Evolutionary conservation across 2,113 vertebrate species (phyloP).

Genomic region (Bos javanicus): DNA sequence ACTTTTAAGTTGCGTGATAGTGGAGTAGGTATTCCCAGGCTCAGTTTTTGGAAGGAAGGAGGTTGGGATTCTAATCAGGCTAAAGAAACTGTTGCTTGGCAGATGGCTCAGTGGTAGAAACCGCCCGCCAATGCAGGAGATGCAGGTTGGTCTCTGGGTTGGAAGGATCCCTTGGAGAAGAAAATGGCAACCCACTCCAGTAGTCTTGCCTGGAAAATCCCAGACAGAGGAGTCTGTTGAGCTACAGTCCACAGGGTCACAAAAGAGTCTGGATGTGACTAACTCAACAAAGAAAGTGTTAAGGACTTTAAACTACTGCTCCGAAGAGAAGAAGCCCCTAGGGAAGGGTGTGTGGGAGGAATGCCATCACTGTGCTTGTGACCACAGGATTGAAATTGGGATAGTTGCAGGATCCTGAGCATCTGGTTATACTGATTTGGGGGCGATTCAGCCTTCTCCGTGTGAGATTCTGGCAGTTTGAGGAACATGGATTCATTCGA

Average conservation of each 20-base stretch:
- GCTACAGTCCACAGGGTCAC: background rate
- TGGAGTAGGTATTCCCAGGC: background rate
- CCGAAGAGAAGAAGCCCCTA: background rate
- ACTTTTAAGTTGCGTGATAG: background rate
- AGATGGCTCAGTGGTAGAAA: background rate
- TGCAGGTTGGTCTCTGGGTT: background rate
- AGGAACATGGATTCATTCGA: background rate
- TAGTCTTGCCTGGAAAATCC: background rate
- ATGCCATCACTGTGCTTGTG: background rate
- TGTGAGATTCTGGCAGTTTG: background rate
- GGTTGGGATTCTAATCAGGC: background rate
- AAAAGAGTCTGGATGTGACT: background rate
- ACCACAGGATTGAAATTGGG: background rate
- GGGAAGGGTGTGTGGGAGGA: background rate
- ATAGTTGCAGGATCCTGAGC: background rate
- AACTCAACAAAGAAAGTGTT: background rate
- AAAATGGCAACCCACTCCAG: background rate
- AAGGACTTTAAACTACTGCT: background rate
- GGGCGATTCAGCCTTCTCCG: background rate
- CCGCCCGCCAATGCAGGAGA: background rate
- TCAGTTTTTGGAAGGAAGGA: background rate
- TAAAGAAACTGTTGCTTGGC: background rate
- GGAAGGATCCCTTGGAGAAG: background rate
- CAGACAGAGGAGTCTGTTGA: background rate
- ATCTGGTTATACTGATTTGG: background rate